phyloP scores from a whole-genome alignment of 2,113 vertebrate species.

The Ophiodon elongatus region DNA sequence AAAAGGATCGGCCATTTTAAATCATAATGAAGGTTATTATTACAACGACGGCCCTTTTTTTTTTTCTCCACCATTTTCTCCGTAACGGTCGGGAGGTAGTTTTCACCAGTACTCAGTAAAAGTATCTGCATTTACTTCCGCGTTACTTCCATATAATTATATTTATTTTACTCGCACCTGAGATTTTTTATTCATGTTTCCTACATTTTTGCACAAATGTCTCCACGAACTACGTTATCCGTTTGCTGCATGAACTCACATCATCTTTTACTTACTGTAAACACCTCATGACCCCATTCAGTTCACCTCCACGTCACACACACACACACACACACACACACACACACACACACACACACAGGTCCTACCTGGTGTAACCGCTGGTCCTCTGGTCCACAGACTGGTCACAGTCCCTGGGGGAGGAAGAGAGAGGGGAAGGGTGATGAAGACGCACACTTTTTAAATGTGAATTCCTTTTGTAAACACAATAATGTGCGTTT shows the following conservation, averaged over 20 bases:
- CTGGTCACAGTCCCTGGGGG: constrained; percentile 18
- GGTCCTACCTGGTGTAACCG: constrained; percentile 56
- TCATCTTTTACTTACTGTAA: neutral
- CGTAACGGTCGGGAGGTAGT: neutral
- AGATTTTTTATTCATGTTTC: too few relatives aligned
- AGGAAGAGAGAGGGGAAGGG: neutral
- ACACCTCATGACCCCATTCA: neutral
- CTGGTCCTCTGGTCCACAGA: constrained; percentile 28
- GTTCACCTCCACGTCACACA: too few relatives aligned
- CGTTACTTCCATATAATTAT: too few relatives aligned
- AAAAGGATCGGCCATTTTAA: constrained; percentile 58
- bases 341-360: constrained; percentile 6
- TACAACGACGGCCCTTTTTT: neutral
- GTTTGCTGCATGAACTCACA: neutral
- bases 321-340: neutral
- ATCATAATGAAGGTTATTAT: constrained; percentile 21
- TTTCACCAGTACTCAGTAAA: neutral
- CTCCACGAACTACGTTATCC: neutral
- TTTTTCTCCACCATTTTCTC: constrained; percentile 20
- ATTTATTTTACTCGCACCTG: too few relatives aligned
- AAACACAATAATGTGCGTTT: neutral
- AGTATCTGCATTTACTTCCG: too few relatives aligned
- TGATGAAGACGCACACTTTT: neutral
- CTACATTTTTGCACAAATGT: neutral
- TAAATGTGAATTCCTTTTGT: neutral